These are phyloP conservation scores for Larimichthys crocea DNA, from an alignment of 2,113 vertebrate genomes.

Conservation along the genomic window DNA sequence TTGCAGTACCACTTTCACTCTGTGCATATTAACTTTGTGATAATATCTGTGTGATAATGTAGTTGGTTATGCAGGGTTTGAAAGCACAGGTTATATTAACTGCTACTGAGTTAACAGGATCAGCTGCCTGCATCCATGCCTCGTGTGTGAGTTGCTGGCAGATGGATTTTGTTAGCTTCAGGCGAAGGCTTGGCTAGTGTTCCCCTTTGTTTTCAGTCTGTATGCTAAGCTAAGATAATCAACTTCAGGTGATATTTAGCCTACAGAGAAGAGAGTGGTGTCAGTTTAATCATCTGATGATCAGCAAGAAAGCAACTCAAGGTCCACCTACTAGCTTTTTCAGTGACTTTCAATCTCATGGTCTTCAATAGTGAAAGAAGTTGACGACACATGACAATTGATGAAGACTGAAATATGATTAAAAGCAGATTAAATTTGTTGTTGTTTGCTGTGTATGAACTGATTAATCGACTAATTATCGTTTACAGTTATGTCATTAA, in stretches of 20 bases:
- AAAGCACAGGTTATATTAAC: too few species aligned
- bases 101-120: too few species aligned
- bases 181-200: background rate
- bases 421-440: background rate
- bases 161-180: background rate
- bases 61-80: too few species aligned
- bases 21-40: too few species aligned
- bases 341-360: background rate
- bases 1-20: too few species aligned
- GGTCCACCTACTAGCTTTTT: background rate
- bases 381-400: background rate
- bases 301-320: constrained; percentile 3
- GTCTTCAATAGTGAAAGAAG: background rate
- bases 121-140: too few species aligned
- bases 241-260: too few species aligned
- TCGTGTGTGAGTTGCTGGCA: background rate
- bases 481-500: background rate
- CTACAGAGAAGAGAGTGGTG: too few species aligned
- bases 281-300: background rate
- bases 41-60: too few species aligned
- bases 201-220: too few species aligned
- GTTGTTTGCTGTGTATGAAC: background rate
- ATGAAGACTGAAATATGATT: background rate
- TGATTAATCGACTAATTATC: background rate
- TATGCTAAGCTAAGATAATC: background rate